A percentile compares a stretch with the other conserved stretches of the same genome.
Evolutionary conservation across 92 coral and sea anemone genomes (phyloP).

Genomic region (Montipora capitata): DNA sequence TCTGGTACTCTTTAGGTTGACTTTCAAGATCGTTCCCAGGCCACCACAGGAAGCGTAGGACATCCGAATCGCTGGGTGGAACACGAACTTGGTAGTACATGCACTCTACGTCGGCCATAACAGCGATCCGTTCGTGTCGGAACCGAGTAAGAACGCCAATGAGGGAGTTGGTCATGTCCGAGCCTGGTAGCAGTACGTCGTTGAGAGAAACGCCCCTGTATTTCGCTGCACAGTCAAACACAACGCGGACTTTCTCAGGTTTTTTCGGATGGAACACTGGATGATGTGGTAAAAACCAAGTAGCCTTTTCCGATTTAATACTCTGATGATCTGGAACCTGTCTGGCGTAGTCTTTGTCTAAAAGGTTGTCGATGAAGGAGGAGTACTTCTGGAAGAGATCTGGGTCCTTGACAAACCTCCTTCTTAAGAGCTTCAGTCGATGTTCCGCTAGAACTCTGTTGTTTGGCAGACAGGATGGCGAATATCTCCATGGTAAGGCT

Average conservation of each 20-base stretch:
- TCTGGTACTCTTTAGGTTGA: no score
- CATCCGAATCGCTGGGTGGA: no score
- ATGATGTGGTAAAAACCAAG: constrained; percentile 8
- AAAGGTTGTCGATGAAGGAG: constrained; percentile 26
- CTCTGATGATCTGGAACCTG: constrained; percentile 3
- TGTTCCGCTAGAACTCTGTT: constrained; percentile 13
- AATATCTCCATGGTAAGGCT: constrained; percentile 29
- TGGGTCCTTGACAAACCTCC: constrained; percentile 7
- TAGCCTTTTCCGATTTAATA: neutral
- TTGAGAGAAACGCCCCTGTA: constrained; percentile 34
- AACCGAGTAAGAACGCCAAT: constrained; percentile 45
- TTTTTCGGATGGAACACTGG: constrained; percentile 6
- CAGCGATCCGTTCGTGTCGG: constrained; percentile 10
- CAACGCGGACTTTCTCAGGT: neutral
- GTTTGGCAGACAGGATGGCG: constrained; percentile 9
- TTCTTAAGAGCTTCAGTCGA: constrained; percentile 24
- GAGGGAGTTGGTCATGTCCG: constrained; percentile 40
- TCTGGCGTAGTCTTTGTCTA: constrained; percentile 23
- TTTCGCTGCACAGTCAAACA: neutral
- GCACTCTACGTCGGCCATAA: no score
- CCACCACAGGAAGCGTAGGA: no score
- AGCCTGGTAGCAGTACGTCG: constrained; percentile 32
- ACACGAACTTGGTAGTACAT: no score
- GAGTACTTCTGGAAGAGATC: constrained; percentile 28
- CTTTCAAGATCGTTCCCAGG: no score